A percentile compares a stretch with the other conserved stretches of the same genome.
phyloP scores from a whole-genome alignment of 2,113 vertebrate species.

The Clarias macrocephalus region DNA sequence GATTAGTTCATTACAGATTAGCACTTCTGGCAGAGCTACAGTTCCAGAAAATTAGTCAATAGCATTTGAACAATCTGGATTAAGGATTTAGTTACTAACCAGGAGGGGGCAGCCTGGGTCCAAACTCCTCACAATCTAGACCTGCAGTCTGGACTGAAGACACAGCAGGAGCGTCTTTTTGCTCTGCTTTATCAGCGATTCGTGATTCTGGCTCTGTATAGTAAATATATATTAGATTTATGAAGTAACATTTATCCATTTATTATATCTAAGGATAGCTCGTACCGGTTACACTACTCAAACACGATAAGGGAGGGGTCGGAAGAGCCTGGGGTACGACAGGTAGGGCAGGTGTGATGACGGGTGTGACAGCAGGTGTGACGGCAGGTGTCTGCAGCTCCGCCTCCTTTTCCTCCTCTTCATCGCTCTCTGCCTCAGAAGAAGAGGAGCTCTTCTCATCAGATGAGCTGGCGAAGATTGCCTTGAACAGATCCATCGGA shows the following conservation, averaged over 20 bases:
- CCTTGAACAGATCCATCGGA: constrained; percentile 93
- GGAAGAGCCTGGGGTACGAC: neutral
- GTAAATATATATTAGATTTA: neutral
- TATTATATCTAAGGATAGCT: neutral
- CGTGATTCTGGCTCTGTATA: constrained; percentile 27
- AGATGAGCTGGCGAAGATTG: constrained; percentile 90
- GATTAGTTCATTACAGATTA: neutral
- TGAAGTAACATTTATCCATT: neutral
- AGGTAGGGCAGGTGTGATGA: neutral
- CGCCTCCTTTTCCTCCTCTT: constrained; percentile 60
- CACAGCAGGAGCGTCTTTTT: constrained; percentile 1
- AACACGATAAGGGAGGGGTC: neutral
- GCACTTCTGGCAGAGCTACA: neutral
- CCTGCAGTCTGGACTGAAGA: constrained; percentile 27
- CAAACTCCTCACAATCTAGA: constrained; percentile 80
- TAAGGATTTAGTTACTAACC: constrained; percentile 22
- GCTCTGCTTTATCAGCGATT: neutral
- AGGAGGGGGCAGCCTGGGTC: constrained; percentile 86
- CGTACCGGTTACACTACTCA: constrained; percentile 14
- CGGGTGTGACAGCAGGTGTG: neutral
- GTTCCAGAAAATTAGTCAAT: neutral
- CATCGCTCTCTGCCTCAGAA: constrained; percentile 75
- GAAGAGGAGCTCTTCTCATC: constrained; percentile 88
- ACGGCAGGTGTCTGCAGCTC: constrained; percentile 26
- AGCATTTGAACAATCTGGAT: neutral